phyloP scores from a whole-genome alignment of 2,113 vertebrate genomes.

The Hippolais icterina region DNA sequence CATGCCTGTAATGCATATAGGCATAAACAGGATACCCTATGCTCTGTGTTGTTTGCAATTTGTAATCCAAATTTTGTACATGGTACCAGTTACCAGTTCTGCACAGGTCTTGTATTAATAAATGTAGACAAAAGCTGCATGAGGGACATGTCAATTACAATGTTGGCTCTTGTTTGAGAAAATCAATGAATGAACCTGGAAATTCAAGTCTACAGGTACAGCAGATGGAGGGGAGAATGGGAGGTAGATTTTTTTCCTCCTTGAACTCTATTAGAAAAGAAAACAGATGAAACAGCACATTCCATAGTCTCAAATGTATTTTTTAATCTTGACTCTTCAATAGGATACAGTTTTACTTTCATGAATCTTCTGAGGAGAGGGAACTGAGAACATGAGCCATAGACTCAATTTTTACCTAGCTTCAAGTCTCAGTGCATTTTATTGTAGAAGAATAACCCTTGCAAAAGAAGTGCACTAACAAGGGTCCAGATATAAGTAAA shows the following conservation, averaged over 20 bases:
- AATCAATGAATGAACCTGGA: not conserved
- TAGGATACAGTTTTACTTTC: not conserved
- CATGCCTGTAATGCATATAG: not conserved
- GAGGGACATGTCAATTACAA: not conserved
- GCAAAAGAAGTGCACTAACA: not conserved
- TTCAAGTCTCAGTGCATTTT: not conserved
- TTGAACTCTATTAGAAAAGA: not conserved
- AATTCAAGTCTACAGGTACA: not conserved
- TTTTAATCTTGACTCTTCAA: not conserved
- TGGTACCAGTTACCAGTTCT: not conserved
- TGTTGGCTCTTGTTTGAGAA: not conserved
- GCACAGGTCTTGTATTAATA: not conserved
- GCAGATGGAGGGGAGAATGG: not conserved
- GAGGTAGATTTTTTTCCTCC: not conserved
- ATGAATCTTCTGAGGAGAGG: not conserved
- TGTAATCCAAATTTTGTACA: not conserved
- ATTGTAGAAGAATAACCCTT: not conserved
- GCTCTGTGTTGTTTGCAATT: not conserved
- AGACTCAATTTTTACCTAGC: not conserved
- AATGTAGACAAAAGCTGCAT: not conserved
- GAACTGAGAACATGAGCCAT: not conserved
- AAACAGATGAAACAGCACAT: not conserved
- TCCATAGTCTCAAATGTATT: not conserved
- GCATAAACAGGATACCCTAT: not conserved
- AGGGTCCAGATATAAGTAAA: not conserved